Conservation (phyloP, 2,888 invertebrate genomes). For the Fissipunctia ypsillon region DNA sequence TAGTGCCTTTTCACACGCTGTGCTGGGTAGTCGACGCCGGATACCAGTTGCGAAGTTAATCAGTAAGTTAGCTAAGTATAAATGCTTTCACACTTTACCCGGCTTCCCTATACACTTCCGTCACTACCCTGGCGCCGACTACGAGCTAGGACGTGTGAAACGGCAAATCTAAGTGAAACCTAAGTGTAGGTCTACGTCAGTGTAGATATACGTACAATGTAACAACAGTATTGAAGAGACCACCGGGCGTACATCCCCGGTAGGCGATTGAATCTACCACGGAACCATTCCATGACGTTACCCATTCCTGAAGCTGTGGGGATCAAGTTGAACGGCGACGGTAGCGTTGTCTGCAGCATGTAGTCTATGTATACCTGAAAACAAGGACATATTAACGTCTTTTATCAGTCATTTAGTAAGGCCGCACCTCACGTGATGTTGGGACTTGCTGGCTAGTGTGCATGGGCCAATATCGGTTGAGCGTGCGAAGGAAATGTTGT, state of each 20-base stretch:
- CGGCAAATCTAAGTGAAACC: background rate
- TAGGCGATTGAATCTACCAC: constrained; percentile 77
- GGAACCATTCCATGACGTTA: constrained; percentile 86
- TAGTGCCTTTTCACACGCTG: constrained; percentile 26
- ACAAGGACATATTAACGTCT: background rate
- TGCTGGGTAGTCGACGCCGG: background rate
- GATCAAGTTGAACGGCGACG: constrained; percentile 93
- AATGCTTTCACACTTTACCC: background rate
- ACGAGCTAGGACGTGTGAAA: constrained; percentile 11
- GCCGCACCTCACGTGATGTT: background rate
- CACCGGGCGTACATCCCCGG: constrained; percentile 83
- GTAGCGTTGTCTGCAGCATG: constrained; percentile 92
- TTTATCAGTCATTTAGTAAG: background rate
- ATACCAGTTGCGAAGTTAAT: constrained; percentile 18
- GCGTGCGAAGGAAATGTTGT: background rate
- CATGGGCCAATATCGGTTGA: background rate
- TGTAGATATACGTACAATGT: constrained; percentile 71
- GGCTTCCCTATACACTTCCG: background rate
- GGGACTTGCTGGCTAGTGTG: background rate
- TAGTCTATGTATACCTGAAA: constrained; percentile 92
- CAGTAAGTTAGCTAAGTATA: constrained; percentile 3
- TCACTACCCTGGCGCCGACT: background rate
- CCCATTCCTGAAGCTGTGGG: constrained; percentile 90
- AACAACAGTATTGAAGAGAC: constrained; percentile 86
- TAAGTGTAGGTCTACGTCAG: background rate